phyloP scores from a whole-genome alignment of 2,797 vertebrate genomes.

The Siniperca obscura region DNA sequence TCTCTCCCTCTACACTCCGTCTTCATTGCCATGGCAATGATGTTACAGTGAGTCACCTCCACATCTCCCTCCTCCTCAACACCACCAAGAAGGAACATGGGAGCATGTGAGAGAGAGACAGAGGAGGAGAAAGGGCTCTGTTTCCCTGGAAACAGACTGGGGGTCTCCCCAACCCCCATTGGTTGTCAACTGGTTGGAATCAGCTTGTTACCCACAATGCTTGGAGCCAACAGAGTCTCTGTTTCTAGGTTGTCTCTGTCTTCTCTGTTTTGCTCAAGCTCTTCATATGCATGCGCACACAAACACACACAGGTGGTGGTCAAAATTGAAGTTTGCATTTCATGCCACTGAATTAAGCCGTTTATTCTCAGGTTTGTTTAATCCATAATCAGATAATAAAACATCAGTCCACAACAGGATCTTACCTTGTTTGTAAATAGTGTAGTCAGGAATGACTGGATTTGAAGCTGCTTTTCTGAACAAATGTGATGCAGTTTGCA shows the following conservation, averaged over 20 bases:
- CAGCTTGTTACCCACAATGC: slow-evolving; percentile 76
- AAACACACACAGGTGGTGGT: slow-evolving; percentile 1
- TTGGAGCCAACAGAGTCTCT: slow-evolving; percentile 64
- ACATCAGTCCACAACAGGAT: neutral
- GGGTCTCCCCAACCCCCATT: slow-evolving; percentile 80
- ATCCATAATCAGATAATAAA: slow-evolving; percentile 28
- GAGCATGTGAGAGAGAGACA: slow-evolving; percentile 41
- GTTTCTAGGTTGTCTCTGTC: slow-evolving; percentile 73
- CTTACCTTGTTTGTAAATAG: neutral
- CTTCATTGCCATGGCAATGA: slow-evolving; percentile 85
- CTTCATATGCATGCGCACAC: slow-evolving; percentile 2
- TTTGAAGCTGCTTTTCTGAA: slow-evolving; percentile 14
- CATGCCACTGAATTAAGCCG: neutral
- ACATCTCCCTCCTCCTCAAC: slow-evolving; percentile 78
- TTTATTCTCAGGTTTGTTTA: slow-evolving; percentile 14
- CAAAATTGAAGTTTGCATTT: slow-evolving; percentile 37
- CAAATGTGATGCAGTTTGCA: slow-evolving; percentile 1
- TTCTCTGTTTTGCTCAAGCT: slow-evolving; percentile 35
- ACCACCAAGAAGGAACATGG: slow-evolving; percentile 73
- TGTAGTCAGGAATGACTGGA: neutral
- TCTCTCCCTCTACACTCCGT: slow-evolving; percentile 60
- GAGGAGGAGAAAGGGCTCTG: slow-evolving; percentile 72
- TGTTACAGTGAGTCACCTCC: slow-evolving; percentile 84
- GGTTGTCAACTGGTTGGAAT: slow-evolving; percentile 80
- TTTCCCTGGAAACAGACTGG: slow-evolving; percentile 85